These are phyloP conservation scores for Melikaiella ostensackeni DNA, from an alignment of 2,888 invertebrate species.

Conservation along the genomic window DNA sequence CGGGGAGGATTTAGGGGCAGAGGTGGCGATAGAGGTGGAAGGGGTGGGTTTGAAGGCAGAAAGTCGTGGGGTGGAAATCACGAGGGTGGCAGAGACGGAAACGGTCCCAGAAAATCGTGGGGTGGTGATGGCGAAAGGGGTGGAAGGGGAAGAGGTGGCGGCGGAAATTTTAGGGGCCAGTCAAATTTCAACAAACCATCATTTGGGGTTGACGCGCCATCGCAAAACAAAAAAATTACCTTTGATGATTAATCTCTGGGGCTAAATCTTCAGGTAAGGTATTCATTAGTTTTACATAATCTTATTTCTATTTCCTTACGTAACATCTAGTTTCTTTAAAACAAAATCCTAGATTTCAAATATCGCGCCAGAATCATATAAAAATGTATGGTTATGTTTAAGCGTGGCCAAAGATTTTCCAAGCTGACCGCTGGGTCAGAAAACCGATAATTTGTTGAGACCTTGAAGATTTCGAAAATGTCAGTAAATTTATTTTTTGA, in stretches of 20 bases:
- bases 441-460: no score
- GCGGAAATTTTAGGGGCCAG: slow-evolving; percentile 61
- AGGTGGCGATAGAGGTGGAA: slow-evolving; percentile 67
- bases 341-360: no score
- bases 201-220: slow-evolving; percentile 74
- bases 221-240: slow-evolving; percentile 87
- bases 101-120: slow-evolving; percentile 44
- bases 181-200: slow-evolving; percentile 67
- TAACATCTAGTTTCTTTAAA: no score
- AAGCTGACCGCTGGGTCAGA: no score
- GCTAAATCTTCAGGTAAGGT: slow-evolving; percentile 49
- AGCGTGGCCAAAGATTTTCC: no score
- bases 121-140: slow-evolving; percentile 63
- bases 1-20: slow-evolving; percentile 59
- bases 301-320: no score
- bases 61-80: slow-evolving; percentile 60
- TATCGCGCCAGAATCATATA: no score
- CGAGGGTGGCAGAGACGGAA: slow-evolving; percentile 66
- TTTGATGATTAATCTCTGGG: slow-evolving; percentile 79
- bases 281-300: not conserved
- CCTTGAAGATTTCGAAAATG: no score
- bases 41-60: slow-evolving; percentile 55
- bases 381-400: no score
- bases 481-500: no score
- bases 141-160: slow-evolving; percentile 57